Base-by-base conservation (phyloP, 2,797 vertebrate species). In the Halcyon chelicuti region DNA sequence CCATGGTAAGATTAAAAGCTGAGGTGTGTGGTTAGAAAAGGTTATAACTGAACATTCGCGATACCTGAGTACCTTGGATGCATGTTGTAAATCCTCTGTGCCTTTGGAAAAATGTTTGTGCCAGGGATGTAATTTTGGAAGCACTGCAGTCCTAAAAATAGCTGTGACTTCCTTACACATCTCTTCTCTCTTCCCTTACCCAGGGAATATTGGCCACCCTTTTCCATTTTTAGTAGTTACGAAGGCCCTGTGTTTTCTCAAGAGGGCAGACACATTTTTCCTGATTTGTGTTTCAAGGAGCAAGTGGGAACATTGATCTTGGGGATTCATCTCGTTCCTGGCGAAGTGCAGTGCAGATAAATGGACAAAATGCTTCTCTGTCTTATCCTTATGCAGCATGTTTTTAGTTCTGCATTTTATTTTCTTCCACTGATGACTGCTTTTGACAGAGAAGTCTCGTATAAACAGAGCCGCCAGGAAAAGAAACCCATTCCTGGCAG, bases 41-140 rank as follows among this genome's bases (percentile, higher is more conserved):
- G n/a, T 65, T 54, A 9, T 21, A n/a, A 4, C 1, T 4, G 13
- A 46, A 18, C 1, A 0, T 52, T 39, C 21, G 15, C 0, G 0
- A 26, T 66, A 28, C 37, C 54, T 10, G 54, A 20, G 17, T 35
- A 33, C 40, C 16, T 61, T 47, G 44, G 35, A 44, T 4, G 2
- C 8, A 1, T 2, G 0, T 71, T 86, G 78, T 37, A 49, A 55
- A 84, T 47, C 40, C 4, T 10, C 15, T 7, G 19, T 0, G 5
- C 28, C 44, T 89, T 70, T 60, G 77, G 67, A 87, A 93, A 46
- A 44, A 39, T 2, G n/a, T 51, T 61, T 75, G 2, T 57, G 61
- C 21, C 46, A 42, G 35, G 62, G 6, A 35, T 23, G 54, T 66
- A 19, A 58, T 63, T 85, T 75, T 89, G 33, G 44, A 81, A 72